Evolutionary conservation across 2,113 vertebrate genomes (phyloP), one percentile per base, ranked within the genome.

Genomic region (Lagopus muta): DNA sequence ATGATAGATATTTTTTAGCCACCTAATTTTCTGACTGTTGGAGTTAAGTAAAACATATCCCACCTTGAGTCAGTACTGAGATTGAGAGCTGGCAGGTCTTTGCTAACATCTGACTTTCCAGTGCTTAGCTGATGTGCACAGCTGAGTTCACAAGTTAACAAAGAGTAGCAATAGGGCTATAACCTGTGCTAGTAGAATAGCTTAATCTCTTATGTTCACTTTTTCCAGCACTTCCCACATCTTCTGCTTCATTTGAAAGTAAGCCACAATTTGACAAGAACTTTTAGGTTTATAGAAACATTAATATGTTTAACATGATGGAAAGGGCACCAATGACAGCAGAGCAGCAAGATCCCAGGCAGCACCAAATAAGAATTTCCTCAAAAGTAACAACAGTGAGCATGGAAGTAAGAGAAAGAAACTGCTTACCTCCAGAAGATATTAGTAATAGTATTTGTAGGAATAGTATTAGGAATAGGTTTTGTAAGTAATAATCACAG

Each of bases 11-110:
- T 13, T 36, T 92, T 91, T 91, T 61, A 82, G 67, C 40, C n/a
- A 73, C 14, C 71, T 87, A 30, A 69, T 89, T 91, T 94, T 92
- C 71, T 88, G 64, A 79, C 82, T 70, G 81, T 43, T 91, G 82
- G 66, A 95, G 60, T 91, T 69, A 73, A 25, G 67, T 91, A 54
- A 91, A 89, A 73, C 13, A 92, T 91, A 92, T 94, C 60, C 66
- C 58, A 58, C 42, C 74, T 30, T 89, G 60, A 89, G 86, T 71
- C 84, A 62, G 16, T 5, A 55, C 25, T 70, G 62, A 76, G 45
- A 72, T 34, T 16, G 77, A 75, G 11, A 93, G 28, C 21, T 82
- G 87, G 38, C 11, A 73, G 24, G 18, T 30, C 24, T 66, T 79
- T 84, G 43, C 32, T 75, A 62, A 87, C 36, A 85, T 25, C 40